Base-by-base conservation (phyloP, 64 coral and sea anemone species). In the Montipora capricornis region DNA sequence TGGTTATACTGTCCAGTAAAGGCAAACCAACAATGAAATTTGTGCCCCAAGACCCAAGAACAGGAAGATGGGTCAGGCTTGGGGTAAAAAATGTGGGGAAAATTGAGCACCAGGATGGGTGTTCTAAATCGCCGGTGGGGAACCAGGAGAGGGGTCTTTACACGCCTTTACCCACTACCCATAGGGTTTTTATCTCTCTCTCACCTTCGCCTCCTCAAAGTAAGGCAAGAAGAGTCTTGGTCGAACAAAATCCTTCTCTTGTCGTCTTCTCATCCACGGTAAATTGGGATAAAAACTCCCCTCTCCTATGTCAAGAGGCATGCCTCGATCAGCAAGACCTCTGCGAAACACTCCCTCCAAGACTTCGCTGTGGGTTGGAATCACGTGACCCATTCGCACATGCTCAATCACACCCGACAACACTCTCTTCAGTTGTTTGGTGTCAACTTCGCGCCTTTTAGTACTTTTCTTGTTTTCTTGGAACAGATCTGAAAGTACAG, bases 301-400 rank as follows among this genome's bases (percentile, higher is more conserved):
- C 83, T 98, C 91, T 10, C 94, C 97, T 47, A 98, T 98, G 60
- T 98, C 97, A 55, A 98, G 66, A 0, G 97, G 97, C 92, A 98
- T 96, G 4, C 92, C 89, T 24, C 92, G 87, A 66, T 96, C 91
- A 66, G 90, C 80, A n/a, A 98, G 55, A 22, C 97, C 92, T 12
- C 94, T 71, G 12, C 89, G 93, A 89, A 98, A 94, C 16, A 92
- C 94, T 16, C 74, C 84, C 20, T 98, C 92, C 11, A 96, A 49
- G 1, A 98, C 46, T 5, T 88, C 94, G 4, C 94, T 93, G 49
- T 98, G 91, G 0, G 82, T 60, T 16, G 97, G 97, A n/a, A 98
- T 46, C 16, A 98, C 80, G 75, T 98, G 97, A 66, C 92, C 83
- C 19, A 98, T 93, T 57, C 97, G 91, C 5, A 98, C 91, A 58